Evolutionary conservation across 2,113 vertebrate species (phyloP).

Genomic region (Gnathonemus longibarbis): DNA sequence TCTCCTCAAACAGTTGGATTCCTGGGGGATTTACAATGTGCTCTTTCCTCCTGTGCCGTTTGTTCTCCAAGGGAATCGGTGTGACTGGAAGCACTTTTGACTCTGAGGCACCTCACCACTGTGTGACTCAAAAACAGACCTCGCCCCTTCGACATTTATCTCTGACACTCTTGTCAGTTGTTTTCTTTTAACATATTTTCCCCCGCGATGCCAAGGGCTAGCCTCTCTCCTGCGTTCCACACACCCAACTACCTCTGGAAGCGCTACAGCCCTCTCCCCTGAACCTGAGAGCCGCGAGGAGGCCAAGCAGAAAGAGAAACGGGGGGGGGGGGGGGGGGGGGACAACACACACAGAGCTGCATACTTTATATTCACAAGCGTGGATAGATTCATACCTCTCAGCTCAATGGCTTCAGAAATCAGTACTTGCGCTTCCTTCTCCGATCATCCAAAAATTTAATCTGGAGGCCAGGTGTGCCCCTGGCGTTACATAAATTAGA

Average conservation of each 20-base stretch:
- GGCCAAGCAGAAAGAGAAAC: not conserved
- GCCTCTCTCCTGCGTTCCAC: not conserved
- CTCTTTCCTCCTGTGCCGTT: not conserved
- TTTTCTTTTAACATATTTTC: conserved; percentile 3
- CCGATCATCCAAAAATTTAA: conserved; percentile 12
- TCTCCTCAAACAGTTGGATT: not conserved
- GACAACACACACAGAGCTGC: not conserved
- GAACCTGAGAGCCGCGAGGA: not conserved
- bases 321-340: not conserved
- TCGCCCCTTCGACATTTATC: conserved; percentile 1
- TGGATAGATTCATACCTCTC: conserved; percentile 3
- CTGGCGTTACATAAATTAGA: not conserved
- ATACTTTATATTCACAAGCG: conserved; percentile 6
- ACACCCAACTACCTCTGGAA: not conserved
- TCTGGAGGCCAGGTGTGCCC: not conserved
- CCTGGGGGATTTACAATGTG: conserved; percentile 2
- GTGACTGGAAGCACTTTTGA: not conserved
- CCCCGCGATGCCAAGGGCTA: not conserved
- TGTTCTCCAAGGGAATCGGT: not conserved
- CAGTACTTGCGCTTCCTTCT: not conserved
- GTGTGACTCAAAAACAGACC: not conserved
- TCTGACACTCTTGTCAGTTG: not conserved
- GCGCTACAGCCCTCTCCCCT: not conserved
- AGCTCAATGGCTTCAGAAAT: not conserved
- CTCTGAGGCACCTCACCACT: not conserved